Conservation (phyloP, 2,888 invertebrate species). For the Platycheirus albimanus region DNA sequence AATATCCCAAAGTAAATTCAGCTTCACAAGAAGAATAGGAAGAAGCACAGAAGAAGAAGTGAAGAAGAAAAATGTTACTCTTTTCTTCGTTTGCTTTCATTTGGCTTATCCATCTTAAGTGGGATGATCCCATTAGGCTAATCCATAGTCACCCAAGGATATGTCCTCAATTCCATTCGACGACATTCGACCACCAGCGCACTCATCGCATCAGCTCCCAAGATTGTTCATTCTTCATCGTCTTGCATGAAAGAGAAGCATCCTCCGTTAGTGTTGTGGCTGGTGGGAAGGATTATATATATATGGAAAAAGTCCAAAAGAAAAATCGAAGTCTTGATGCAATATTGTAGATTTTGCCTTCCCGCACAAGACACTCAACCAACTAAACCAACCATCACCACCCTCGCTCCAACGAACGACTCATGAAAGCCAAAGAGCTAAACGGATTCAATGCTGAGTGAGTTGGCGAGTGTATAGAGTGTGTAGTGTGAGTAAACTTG, state of each 20-base stretch:
- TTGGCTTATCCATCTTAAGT: conserved; percentile 43
- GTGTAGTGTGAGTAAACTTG: conserved; percentile 10
- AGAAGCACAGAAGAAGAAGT: not conserved
- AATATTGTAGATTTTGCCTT: not conserved
- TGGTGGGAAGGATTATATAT: conserved; percentile 8
- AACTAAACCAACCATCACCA: not conserved
- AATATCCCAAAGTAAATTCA: conserved; percentile 28
- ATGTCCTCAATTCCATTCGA: conserved; percentile 52
- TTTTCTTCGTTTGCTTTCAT: conserved; percentile 52
- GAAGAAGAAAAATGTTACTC: conserved; percentile 6
- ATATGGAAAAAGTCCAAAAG: conserved; percentile 16
- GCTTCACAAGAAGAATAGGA: no score
- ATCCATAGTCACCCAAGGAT: conserved; percentile 56
- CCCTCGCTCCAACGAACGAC: not conserved
- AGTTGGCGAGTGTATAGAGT: no score
- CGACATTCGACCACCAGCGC: conserved; percentile 2
- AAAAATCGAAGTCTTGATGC: conserved; percentile 29
- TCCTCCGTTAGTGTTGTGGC: not conserved
- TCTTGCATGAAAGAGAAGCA: conserved; percentile 25
- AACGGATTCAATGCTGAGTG: conserved; percentile 50
- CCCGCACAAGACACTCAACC: conserved; percentile 1
- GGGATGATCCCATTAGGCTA: conserved; percentile 71
- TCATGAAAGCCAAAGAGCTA: conserved; percentile 33
- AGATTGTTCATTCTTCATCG: conserved; percentile 50
- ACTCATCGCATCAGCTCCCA: conserved; percentile 10